phyloP scores from a whole-genome alignment of 2,888 invertebrate genomes.

The Philereme transversata region DNA sequence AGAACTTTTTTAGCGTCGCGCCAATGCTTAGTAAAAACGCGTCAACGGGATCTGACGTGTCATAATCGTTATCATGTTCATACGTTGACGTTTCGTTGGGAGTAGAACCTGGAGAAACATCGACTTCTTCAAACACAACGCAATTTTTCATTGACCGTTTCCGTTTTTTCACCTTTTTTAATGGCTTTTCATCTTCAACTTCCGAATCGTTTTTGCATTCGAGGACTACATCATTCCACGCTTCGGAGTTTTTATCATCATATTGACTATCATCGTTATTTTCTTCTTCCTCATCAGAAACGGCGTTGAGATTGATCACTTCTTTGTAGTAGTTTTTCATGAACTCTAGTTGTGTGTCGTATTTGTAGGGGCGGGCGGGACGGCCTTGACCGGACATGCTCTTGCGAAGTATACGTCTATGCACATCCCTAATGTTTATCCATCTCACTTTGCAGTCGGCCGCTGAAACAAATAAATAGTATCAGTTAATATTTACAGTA shows the following conservation, averaged over 20 bases:
- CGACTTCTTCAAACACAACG: constrained; percentile 40
- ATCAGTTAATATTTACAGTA: no score
- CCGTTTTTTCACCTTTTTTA: constrained; percentile 35
- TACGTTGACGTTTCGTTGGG: constrained; percentile 43
- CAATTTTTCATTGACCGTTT: constrained; percentile 43
- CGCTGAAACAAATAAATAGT: constrained; percentile 51
- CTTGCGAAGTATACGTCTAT: constrained; percentile 66
- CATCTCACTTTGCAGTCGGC: constrained; percentile 74
- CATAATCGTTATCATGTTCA: constrained; percentile 49
- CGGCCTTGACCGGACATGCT: constrained; percentile 40
- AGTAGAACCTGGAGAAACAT: constrained; percentile 39
- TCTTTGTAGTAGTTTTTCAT: constrained; percentile 70
- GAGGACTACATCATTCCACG: constrained; percentile 32
- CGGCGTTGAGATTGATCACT: constrained; percentile 44
- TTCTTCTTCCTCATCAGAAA: constrained; percentile 48
- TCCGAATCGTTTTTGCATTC: constrained; percentile 52
- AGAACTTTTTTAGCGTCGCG: constrained; percentile 69
- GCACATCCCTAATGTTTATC: constrained; percentile 77
- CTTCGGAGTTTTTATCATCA: constrained; percentile 15
- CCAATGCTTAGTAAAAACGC: constrained; percentile 73
- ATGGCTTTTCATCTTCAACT: constrained; percentile 43
- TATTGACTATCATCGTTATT: constrained; percentile 36
- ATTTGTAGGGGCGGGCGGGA: constrained; percentile 64
- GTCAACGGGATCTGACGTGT: constrained; percentile 68
- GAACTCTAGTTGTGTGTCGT: constrained; percentile 64